Percentiles rank a stretch among this genome's conserved stretches.
Evolutionary conservation across 2,888 invertebrate genomes (phyloP).

Genomic region (Brachyopa scutellaris): DNA sequence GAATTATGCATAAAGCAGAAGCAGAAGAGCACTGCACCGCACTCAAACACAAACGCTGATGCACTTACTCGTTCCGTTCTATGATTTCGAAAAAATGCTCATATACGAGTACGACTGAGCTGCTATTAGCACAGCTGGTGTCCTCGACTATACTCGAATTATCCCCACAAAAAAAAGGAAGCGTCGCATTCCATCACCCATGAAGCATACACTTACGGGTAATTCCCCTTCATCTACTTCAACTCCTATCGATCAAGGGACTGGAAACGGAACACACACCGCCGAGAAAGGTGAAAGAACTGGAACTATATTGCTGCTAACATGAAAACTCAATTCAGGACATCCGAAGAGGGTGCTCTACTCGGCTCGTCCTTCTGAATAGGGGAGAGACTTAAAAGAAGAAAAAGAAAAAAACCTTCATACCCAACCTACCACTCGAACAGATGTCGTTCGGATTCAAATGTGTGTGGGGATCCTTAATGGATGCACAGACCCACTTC

Average conservation of each 20-base stretch:
- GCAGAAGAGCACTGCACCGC: conserved; percentile 42
- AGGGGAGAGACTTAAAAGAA: conserved; percentile 20
- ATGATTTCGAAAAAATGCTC: conserved; percentile 44
- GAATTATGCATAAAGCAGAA: conserved; percentile 49
- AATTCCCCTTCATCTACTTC: conserved; percentile 26
- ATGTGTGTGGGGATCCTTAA: conserved; percentile 56
- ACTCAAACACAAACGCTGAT: conserved; percentile 42
- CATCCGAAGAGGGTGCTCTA: conserved; percentile 55
- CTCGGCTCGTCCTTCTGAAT: conserved; percentile 53
- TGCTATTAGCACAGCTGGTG: conserved; percentile 66
- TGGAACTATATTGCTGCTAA: conserved; percentile 60
- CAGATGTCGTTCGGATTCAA: conserved; percentile 48
- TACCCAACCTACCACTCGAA: conserved; percentile 44
- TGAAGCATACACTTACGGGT: conserved; percentile 5
- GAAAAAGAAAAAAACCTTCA: neutral
- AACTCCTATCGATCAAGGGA: conserved; percentile 41
- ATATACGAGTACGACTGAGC: conserved; percentile 16
- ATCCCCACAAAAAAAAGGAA: conserved; percentile 32
- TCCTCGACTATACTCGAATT: conserved; percentile 7
- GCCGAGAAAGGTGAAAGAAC: conserved; percentile 47
- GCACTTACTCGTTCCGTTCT: conserved; percentile 66
- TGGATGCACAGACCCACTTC: conserved; percentile 47
- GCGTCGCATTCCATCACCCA: conserved; percentile 50
- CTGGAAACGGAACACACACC: conserved; percentile 12
- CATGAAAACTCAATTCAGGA: conserved; percentile 48